Evolutionary conservation across 2,113 vertebrate species (phyloP).

Genomic region (Macaca mulatta): DNA sequence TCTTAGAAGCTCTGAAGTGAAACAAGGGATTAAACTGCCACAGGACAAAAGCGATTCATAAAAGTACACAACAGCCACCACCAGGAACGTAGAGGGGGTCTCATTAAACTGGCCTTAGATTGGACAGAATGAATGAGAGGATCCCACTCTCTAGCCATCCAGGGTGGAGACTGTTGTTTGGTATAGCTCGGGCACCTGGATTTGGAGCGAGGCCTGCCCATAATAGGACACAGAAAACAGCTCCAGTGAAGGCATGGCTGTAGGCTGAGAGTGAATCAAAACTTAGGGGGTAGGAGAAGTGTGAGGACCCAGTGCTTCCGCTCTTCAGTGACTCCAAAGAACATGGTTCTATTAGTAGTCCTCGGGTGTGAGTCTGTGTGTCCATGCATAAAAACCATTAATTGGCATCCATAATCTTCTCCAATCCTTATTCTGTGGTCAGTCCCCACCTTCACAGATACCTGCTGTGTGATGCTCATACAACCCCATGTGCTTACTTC

Average conservation of each 20-base stretch:
- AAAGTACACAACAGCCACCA: neutral
- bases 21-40: neutral
- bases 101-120: neutral
- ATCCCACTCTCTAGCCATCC: no score
- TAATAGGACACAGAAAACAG: neutral
- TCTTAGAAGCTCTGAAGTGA: neutral
- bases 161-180: no score
- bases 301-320: no score
- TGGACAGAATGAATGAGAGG: neutral
- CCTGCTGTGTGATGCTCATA: neutral
- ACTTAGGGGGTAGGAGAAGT: neutral
- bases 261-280: neutral
- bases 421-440: neutral
- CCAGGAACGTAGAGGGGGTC: neutral
- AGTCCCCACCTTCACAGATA: neutral
- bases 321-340: neutral
- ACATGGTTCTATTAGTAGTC: neutral
- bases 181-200: neutral
- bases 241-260: neutral
- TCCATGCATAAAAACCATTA: fast-evolving
- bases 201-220: neutral
- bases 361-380: fast-evolving
- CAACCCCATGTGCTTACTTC: no score
- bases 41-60: neutral
- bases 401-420: no score